Evolutionary conservation across 2,113 vertebrate species (phyloP), one percentile per base, ranked within the genome.

Genomic region (Oryzias javanicus): DNA sequence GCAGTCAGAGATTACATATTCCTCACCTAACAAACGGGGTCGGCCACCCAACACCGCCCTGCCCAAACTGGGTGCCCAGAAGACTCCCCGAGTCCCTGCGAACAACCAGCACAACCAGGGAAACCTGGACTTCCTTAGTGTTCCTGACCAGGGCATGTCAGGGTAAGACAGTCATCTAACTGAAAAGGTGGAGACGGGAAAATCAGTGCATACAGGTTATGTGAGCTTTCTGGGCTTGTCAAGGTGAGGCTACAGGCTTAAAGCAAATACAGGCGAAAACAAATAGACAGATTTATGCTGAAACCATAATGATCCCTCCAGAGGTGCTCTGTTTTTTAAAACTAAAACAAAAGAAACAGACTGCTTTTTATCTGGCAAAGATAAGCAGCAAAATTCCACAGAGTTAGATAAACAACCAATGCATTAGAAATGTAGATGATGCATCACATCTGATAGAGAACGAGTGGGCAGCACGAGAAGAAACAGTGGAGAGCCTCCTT

Each of bases 51-150:
- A 80, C 8, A 1, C 87, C 0, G 84, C 81, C 0, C 88, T 81
- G 1, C 92, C 91, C 1, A 79, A 86, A 66, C 86, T 89, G 8
- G 86, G 74, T 0, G 14, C 88, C 6, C 69, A 90, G 19, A 91
- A 51, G 68, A 46, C 75, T 4, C 83, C 59, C 2, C 63, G 79
- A 25, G 83, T 71, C 0, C 89, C 92, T 0, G 80, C 87, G 0
- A 88, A 91, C 0, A 89, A 89, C 56, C 83, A 84, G 29, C 20
- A 40, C n/a, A 75, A 82, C 67, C 73, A 69, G 1, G 58, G 70
- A 13, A 96, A 95, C 88, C 60, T 94, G 86, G 97, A 98, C 78
- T 99, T 98, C 87, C 96, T 99, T 54, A 97, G 90, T 0, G 97
- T 99, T 29, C 97, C 97, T 0, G 97, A 99, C 70, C 93, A 96